A percentile compares a stretch with the other conserved stretches of the same genome.
These are phyloP conservation scores for Amphipoea lucens DNA, from an alignment of 2,888 invertebrate species.

Conservation along the genomic window DNA sequence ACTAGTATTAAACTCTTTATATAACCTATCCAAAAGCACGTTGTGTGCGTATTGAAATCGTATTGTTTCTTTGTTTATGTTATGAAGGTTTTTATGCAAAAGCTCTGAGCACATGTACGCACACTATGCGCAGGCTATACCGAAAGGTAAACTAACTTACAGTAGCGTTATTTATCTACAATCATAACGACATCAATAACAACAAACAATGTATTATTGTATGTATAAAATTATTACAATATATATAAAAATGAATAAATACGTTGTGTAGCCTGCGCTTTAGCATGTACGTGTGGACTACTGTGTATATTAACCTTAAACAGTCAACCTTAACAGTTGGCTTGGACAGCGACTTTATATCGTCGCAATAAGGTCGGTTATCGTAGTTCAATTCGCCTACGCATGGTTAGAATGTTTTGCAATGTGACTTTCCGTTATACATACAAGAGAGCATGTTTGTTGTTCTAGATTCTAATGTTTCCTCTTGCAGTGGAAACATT, in stretches of 20 bases:
- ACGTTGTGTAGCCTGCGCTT: neutral
- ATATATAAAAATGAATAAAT: neutral
- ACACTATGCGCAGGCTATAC: neutral
- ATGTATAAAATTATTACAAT: too few species aligned
- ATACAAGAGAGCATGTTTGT: conserved; percentile 10
- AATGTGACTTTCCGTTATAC: conserved; percentile 10
- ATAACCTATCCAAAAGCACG: neutral
- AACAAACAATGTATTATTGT: too few species aligned
- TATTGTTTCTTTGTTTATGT: neutral
- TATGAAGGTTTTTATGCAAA: neutral
- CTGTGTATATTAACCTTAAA: neutral
- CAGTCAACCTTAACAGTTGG: neutral
- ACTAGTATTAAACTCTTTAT: conserved; percentile 8
- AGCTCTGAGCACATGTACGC: neutral
- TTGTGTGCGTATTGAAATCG: neutral
- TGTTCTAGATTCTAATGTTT: neutral
- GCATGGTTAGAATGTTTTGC: conserved; percentile 9
- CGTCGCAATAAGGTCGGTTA: neutral
- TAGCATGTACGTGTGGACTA: neutral
- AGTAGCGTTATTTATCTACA: neutral
- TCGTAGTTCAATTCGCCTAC: neutral
- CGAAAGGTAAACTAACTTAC: neutral
- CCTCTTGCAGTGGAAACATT: neutral
- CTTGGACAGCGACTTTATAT: neutral
- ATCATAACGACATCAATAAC: too few species aligned